Evolutionary conservation across 2,888 invertebrate genomes (phyloP).

Genomic region (Drosophila eohydei): DNA sequence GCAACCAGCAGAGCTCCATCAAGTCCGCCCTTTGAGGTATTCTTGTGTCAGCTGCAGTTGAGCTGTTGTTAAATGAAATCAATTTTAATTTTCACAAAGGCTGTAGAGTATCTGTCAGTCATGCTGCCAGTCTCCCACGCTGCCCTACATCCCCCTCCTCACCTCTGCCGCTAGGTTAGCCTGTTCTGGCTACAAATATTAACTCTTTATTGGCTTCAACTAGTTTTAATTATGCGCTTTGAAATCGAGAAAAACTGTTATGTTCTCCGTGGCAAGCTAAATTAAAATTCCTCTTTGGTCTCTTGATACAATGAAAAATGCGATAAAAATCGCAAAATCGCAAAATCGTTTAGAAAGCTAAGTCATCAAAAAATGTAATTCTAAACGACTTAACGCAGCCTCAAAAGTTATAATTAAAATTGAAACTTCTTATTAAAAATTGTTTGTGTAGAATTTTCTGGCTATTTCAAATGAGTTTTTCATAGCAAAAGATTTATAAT

Average conservation of each 20-base stretch:
- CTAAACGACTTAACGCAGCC: background rate
- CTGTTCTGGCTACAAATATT: background rate
- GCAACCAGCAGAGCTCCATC: too few species aligned
- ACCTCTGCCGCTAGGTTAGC: background rate
- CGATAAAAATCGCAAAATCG: background rate
- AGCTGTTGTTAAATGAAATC: background rate
- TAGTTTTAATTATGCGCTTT: background rate
- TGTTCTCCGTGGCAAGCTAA: background rate
- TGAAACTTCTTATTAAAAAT: too few species aligned
- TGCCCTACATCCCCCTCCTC: background rate
- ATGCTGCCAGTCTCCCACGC: too few species aligned
- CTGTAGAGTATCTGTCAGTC: too few species aligned
- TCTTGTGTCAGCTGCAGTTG: too few species aligned
- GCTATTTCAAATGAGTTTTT: too few species aligned
- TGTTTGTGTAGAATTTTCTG: too few species aligned
- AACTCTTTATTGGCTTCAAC: background rate
- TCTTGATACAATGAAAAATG: background rate
- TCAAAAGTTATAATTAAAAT: too few species aligned
- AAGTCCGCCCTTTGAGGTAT: too few species aligned
- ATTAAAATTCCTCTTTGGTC: slow-evolving; percentile 2
- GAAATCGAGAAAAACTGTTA: background rate
- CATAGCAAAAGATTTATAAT: too few species aligned
- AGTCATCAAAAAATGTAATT: background rate
- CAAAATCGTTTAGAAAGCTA: background rate
- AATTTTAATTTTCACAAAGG: background rate